A percentile compares a stretch with the other conserved stretches of the same genome.
Evolutionary conservation across 2,888 invertebrate genomes (phyloP).

Genomic region (Orthosia cruda): DNA sequence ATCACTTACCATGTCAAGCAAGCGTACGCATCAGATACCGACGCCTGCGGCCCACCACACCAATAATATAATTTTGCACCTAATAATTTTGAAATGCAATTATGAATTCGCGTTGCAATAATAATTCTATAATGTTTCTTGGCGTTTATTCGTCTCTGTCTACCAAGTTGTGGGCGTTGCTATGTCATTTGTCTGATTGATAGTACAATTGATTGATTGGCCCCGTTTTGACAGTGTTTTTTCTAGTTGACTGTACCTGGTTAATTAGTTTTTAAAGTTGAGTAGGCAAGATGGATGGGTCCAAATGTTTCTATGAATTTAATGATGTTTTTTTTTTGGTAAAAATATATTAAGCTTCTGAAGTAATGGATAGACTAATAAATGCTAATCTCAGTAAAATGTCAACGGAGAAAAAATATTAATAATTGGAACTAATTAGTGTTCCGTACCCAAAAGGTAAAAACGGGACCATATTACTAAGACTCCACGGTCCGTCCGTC

Average conservation of each 20-base stretch:
- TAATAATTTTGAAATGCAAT: constrained; percentile 89
- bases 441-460: too few relatives aligned
- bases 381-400: constrained; percentile 14
- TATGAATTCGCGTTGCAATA: constrained; percentile 79
- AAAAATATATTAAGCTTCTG: constrained; percentile 37
- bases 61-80: constrained; percentile 86
- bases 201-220: constrained; percentile 72
- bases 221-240: constrained; percentile 63
- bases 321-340: constrained; percentile 11
- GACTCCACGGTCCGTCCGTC: too few relatives aligned
- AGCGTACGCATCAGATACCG: constrained; percentile 82
- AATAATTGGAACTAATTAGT: too few relatives aligned
- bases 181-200: constrained; percentile 71
- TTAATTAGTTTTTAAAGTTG: constrained; percentile 69
- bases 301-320: constrained; percentile 42
- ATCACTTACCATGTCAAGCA: constrained; percentile 83
- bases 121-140: constrained; percentile 66
- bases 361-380: constrained; percentile 1
- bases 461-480: too few relatives aligned
- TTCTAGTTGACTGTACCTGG: constrained; percentile 62
- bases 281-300: constrained; percentile 65
- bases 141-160: constrained; percentile 56
- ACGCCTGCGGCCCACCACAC: constrained; percentile 76
- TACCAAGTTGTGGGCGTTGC: constrained; percentile 60
- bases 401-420: constrained; percentile 1